Percentiles rank a stretch among this genome's conserved stretches.
Conservation (phyloP, 2,888 invertebrate species). For the Amiota communis region DNA sequence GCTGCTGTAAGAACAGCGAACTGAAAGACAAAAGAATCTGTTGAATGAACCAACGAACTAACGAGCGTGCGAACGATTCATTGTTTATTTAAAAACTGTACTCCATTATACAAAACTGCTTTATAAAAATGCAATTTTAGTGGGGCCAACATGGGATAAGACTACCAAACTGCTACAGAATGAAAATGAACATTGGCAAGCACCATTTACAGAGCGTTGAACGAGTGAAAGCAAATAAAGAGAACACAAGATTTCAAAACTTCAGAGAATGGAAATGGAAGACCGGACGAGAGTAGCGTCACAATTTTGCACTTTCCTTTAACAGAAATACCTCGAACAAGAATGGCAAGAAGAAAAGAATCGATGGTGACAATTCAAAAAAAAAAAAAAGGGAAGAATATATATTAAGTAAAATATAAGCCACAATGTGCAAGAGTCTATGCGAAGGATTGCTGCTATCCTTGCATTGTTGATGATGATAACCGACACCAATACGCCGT, state of each 20-base stretch:
- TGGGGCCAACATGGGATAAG: conserved; percentile 31
- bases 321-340: conserved; percentile 27
- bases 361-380: not conserved
- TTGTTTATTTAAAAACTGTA: conserved; percentile 59
- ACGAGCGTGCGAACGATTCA: conserved; percentile 46
- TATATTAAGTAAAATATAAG: conserved; percentile 44
- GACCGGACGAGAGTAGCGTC: not conserved
- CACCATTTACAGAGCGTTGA: conserved; percentile 31
- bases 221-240: not conserved
- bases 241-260: too few relatives aligned
- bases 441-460: conserved; percentile 32
- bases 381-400: conserved; percentile 48
- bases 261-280: too few relatives aligned
- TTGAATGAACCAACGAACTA: not conserved
- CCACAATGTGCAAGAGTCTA: conserved; percentile 45
- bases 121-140: conserved; percentile 59
- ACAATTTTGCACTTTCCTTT: conserved; percentile 2
- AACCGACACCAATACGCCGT: not conserved
- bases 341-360: conserved; percentile 7
- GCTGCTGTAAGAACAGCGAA: conserved; percentile 3
- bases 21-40: conserved; percentile 36
- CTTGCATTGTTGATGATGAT: too few relatives aligned
- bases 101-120: conserved; percentile 55
- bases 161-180: not conserved
- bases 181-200: conserved; percentile 28